Evolutionary conservation across 2,797 vertebrate genomes (phyloP), one percentile per base, ranked within the genome.

Genomic region (Podargus strigoides): DNA sequence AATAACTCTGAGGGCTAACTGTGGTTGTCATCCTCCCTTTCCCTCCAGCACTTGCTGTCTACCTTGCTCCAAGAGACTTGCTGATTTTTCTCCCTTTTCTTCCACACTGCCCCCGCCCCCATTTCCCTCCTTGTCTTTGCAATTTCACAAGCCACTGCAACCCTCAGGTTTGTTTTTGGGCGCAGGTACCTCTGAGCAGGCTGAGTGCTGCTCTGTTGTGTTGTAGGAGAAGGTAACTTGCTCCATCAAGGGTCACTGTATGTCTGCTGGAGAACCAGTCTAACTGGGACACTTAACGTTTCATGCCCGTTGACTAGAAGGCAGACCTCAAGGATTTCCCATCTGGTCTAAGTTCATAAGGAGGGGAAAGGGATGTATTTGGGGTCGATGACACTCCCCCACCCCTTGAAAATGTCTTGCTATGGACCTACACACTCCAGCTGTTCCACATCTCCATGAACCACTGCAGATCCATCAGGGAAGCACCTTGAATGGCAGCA

Each of bases 101-200:
- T 64, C 36, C 7, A 3, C 9, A 22, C 9, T n/a, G n/a, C n/a
- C n/a, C n/a, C n/a, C n/a, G n/a, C 2, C 9, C 2, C 5, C 3
- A 3, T 53, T 60, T 52, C 23, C 34, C 14, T 59, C 21, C 20
- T 64, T 17, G 12, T 30, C 8, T 37, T 32, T 49, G 36, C 14
- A 19, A n/a, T 16, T 68, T 26, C 36, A 32, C 9, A 23, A 23
- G 7, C 24, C 34, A 6, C 17, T 3, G 2, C 22, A 59, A 10
- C 16, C 32, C 32, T 42, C 2, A 2, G 32, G 21, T 23, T 39
- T 62, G 13, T 55, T 4, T 22, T 36, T 8, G 3, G 34, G 10
- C 37, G 26, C 1, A 0, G 18, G 32, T 12, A 69, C 14, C 20
- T 14, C 56, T 41, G 49, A 52, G 62, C 21, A 50, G 53, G n/a